Conservation (phyloP, 1,140 invertebrate species). For the Bemisia tabaci region DNA sequence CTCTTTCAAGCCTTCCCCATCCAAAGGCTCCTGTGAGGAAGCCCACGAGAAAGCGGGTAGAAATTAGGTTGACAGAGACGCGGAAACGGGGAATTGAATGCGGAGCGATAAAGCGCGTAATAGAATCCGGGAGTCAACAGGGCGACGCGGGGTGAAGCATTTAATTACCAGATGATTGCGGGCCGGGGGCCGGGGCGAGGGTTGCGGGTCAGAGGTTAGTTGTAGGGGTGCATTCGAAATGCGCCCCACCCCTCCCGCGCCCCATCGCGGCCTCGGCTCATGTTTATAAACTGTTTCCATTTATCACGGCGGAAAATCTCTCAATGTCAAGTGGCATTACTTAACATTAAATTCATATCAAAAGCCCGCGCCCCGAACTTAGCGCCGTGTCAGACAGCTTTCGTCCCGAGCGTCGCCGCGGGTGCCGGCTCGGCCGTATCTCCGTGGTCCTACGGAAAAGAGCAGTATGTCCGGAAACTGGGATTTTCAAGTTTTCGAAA, state of each 20-base stretch:
- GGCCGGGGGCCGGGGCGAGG: not conserved
- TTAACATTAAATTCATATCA: not conserved
- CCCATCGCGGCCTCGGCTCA: not conserved
- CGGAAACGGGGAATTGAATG: no score
- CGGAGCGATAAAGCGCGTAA: no score
- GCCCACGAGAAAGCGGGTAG: no score
- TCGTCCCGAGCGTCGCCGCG: not conserved
- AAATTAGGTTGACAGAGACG: no score
- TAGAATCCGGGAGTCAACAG: not conserved
- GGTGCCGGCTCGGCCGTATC: not conserved
- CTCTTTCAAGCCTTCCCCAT: no score
- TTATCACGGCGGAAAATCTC: not conserved
- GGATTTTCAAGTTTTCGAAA: no score
- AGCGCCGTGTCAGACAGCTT: not conserved
- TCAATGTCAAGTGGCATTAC: not conserved
- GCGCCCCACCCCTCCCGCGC: not conserved
- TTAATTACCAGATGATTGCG: not conserved
- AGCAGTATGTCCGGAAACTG: no score
- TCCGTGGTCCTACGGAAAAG: not conserved
- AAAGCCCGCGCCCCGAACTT: not conserved
- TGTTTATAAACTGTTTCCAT: not conserved
- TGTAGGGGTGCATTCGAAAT: not conserved
- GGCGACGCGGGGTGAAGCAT: not conserved
- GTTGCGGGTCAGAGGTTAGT: not conserved
- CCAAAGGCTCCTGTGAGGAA: no score